Evolutionary conservation across 2,113 vertebrate genomes (phyloP).

Genomic region (Ammodytes marinus): DNA sequence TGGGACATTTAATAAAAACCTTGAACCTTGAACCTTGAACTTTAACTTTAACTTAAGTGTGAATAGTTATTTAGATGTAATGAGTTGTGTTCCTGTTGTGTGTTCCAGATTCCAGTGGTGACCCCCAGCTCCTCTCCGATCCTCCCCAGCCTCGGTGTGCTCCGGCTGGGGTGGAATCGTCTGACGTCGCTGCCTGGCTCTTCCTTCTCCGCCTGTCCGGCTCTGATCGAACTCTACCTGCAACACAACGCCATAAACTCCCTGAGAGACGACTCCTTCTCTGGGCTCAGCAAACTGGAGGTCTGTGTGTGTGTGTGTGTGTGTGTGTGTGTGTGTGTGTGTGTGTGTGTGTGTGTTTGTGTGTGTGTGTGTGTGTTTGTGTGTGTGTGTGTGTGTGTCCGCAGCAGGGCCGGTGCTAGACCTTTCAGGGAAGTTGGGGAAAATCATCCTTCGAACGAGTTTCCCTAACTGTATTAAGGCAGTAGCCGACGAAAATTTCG

Average conservation of each 20-base stretch:
- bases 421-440: too few species aligned
- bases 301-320: conserved; percentile 18
- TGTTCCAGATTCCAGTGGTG: conserved; percentile 58
- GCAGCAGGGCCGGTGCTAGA: neutral
- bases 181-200: conserved; percentile 57
- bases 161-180: conserved; percentile 73
- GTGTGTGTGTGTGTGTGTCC: too few species aligned
- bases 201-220: conserved; percentile 71
- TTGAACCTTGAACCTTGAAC: too few species aligned
- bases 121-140: neutral
- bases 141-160: conserved; percentile 71
- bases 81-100: neutral
- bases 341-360: too few species aligned
- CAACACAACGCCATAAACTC: conserved; percentile 67
- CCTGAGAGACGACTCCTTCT: conserved; percentile 72
- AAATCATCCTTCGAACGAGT: too few species aligned
- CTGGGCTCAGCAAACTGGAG: conserved; percentile 73
- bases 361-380: too few species aligned
- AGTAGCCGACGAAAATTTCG: too few species aligned
- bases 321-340: too few species aligned
- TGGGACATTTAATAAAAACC: too few species aligned
- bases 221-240: conserved; percentile 76
- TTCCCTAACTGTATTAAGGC: too few species aligned
- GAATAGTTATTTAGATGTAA: too few species aligned
- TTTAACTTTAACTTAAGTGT: too few species aligned